phyloP scores from a whole-genome alignment of 2,888 invertebrate genomes.

The Leptogaster cylindrica region DNA sequence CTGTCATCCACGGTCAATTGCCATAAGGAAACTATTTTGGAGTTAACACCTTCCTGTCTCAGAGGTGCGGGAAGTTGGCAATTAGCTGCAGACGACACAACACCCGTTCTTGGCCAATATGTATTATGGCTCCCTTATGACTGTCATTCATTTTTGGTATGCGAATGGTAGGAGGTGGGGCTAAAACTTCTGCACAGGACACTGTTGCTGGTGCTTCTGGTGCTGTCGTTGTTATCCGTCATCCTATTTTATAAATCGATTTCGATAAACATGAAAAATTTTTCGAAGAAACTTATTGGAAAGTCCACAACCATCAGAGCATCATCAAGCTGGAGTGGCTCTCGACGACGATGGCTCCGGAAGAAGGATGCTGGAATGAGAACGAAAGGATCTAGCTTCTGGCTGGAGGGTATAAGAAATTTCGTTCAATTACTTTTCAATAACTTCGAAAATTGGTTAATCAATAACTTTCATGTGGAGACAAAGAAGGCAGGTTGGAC shows the following conservation, averaged over 20 bases:
- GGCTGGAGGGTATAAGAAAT: constrained; percentile 36
- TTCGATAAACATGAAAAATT: constrained; percentile 35
- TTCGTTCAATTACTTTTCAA: constrained; percentile 41
- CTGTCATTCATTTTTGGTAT: too few species aligned
- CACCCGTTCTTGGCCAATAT: too few species aligned
- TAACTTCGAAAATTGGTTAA: constrained; percentile 42
- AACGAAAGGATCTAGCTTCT: neutral
- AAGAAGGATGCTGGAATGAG: neutral
- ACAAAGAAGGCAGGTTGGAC: constrained; percentile 12
- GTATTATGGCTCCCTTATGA: too few species aligned
- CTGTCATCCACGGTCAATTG: neutral
- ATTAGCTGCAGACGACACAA: constrained; percentile 26
- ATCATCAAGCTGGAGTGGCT: constrained; percentile 9
- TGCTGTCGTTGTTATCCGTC: constrained; percentile 25
- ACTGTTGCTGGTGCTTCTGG: neutral
- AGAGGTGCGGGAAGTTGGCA: constrained; percentile 8
- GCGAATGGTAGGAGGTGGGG: neutral
- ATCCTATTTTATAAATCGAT: constrained; percentile 35
- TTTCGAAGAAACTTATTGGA: constrained; percentile 29
- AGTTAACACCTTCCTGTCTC: constrained; percentile 15
- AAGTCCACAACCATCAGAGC: constrained; percentile 12
- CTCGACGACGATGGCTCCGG: neutral
- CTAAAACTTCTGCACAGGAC: neutral
- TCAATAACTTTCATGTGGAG: constrained; percentile 33
- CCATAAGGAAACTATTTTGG: constrained; percentile 1